Base-by-base conservation (phyloP, 2,888 invertebrate genomes). In the Dysmachus trigonus region DNA sequence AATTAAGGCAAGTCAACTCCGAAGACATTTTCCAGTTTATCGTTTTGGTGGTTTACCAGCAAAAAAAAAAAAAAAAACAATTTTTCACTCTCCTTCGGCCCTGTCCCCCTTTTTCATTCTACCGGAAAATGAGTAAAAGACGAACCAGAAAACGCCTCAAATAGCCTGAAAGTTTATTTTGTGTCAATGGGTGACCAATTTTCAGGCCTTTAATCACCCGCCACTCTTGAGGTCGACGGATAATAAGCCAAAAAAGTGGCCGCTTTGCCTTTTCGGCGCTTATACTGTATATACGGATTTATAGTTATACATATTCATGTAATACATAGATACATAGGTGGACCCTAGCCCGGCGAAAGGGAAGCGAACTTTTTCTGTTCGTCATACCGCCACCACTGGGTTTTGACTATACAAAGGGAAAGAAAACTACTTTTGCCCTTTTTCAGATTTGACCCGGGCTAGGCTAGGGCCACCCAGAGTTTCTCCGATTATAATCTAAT, bases 121-220 rank as follows among this genome's bases (percentile, higher is more conserved):
- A 33, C n/a, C 41, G 10, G 82, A 27, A 72, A 72, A 81, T n/a
- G n/a, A n/a, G 73, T 18, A 73, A 73, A 73, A 73, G 35, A 15
- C n/a, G n/a, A 35, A 27, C 31, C 73, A 53, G 31, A 81, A 83
- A 72, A 83, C 27, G 41, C 53, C 83, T 83, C 72, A 83, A 83
- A 83, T 83, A 30, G 72, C 83, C 71, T 71, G 83, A 83, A 83
- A 83, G 83, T 83, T 83, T 83, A 83, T 83, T 83, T 72, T 72
- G 83, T 83, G 83, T 83, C 83, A 83, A 83, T 83, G 83, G 33
- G 38, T 83, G 83, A 83, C 83, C 83, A 83, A 83, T 83, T 83
- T 83, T 83, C 83, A 38, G 83, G 83, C 41, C 41, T 83, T 83
- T 83, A 83, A 83, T 83, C 83, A 83, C 83, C 83, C 27, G 38